Evolutionary conservation across 2,797 vertebrate species (phyloP).

Genomic region (Sparus aurata): DNA sequence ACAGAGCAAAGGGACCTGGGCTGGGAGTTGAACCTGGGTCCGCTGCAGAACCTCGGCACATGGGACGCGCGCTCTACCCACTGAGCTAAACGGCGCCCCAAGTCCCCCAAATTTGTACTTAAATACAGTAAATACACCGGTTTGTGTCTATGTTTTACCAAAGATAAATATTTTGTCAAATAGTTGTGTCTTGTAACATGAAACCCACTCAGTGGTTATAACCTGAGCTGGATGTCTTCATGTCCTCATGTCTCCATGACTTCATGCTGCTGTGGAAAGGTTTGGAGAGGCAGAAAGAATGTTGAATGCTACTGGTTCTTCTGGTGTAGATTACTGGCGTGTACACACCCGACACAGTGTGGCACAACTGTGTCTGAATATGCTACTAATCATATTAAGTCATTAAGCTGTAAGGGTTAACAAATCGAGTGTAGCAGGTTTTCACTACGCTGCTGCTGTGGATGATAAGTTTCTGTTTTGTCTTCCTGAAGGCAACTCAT

Average conservation of each 20-base stretch:
- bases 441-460: conserved; percentile 1
- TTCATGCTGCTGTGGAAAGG: neutral
- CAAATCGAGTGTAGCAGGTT: neutral
- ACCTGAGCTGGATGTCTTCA: conserved; percentile 2
- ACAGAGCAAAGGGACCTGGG: no score
- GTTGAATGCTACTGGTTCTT: conserved; percentile 49
- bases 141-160: neutral
- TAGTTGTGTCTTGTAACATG: neutral
- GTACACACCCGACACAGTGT: conserved; percentile 18
- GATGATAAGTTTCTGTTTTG: conserved; percentile 41
- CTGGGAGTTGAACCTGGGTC: no score
- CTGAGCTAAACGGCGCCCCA: no score
- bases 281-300: neutral
- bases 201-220: neutral
- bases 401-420: neutral
- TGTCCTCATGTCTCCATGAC: neutral
- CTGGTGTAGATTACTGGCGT: conserved; percentile 30
- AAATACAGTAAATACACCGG: no score
- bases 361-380: neutral
- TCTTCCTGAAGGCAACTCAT: conserved; percentile 60
- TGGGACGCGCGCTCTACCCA: no score
- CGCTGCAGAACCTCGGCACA: no score
- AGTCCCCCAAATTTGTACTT: no score
- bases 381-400: conserved; percentile 13
- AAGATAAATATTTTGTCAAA: neutral